These are phyloP conservation scores for Gymnoscopelus microlampas DNA, from an alignment of 2,797 vertebrate genomes.

Conservation along the genomic window DNA sequence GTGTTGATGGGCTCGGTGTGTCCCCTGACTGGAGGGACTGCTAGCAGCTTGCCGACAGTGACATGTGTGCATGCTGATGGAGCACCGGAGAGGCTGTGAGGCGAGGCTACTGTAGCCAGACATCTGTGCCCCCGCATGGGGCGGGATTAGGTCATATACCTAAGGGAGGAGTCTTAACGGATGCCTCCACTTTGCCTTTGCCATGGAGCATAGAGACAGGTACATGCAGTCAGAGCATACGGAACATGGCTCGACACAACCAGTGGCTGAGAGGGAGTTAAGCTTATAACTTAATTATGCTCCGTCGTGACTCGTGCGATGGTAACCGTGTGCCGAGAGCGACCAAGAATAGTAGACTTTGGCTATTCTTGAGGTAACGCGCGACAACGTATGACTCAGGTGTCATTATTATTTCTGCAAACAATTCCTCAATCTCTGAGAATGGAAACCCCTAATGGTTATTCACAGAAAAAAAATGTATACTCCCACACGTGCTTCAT, in stretches of 20 bases:
- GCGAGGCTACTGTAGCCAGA: conserved; percentile 34
- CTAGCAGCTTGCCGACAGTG: conserved; percentile 57
- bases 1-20: conserved; percentile 62
- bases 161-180: conserved; percentile 28
- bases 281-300: background rate
- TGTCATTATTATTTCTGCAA: conserved; percentile 34
- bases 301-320: background rate
- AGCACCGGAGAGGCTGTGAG: conserved; percentile 31
- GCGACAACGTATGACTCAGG: too few relatives aligned
- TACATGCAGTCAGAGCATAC: conserved; percentile 34
- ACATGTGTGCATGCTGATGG: conserved; percentile 67
- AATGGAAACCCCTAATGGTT: conserved; percentile 41
- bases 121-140: conserved; percentile 53
- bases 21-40: conserved; percentile 39
- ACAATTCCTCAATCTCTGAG: conserved; percentile 39
- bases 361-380: too few relatives aligned
- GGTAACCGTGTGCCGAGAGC: too few relatives aligned
- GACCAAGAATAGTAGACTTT: too few relatives aligned
- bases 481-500: too few relatives aligned
- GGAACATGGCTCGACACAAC: conserved; percentile 7
- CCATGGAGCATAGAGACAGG: conserved; percentile 37
- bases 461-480: conserved; percentile 1
- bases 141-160: conserved; percentile 35
- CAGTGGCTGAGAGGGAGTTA: too few relatives aligned
- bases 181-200: conserved; percentile 39